Evolutionary conservation across 1,140 invertebrate genomes (phyloP), one percentile per base, ranked within the genome.

Genomic region (Drosophila simulans): DNA sequence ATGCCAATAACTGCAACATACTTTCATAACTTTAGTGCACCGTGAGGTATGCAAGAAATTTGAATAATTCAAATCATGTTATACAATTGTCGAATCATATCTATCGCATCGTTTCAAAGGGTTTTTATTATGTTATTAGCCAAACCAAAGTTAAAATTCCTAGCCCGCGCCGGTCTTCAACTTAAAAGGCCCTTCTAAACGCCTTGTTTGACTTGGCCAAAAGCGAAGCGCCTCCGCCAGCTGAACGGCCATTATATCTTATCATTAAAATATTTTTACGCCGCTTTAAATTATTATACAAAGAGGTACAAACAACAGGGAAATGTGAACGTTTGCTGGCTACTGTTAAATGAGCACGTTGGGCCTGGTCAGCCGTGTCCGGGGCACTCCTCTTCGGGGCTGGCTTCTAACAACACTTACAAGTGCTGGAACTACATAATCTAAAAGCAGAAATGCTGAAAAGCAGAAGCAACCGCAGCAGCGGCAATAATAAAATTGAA

Each of bases 311-410:
- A 90, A 68, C 64, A 65, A 68, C 64, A 52, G 64, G 64, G 35
- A 68, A 68, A 68, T 68, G 27, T 65, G 64, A 65, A 79, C 69
- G 66, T 82, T 80, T 56, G 82, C 68, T 71, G 74, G 84, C 88
- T 91, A 91, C 88, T 91, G 88, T 91, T 91, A 91, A 91, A 91
- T 88, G 71, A 88, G 70, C 88, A 88, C 80, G 83, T 84, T 91
- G 73, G 56, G 68, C 35, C 42, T 74, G 73, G 65, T 77, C 82
- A 73, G 83, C 53, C 62, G 80, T 75, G 72, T 75, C 74, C 73
- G 60, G 69, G 83, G 76, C 83, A 88, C 83, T 88, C 83, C 72
- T 65, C 65, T 70, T 57, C 27, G 68, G 68, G 65, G 68, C 68
- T 70, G 65, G 71, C 81, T 84, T 85, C 83, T 88, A 89, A 88